Evolutionary conservation across 2,888 invertebrate species (phyloP), one percentile per base, ranked within the genome.

Genomic region (Unio pictorum): DNA sequence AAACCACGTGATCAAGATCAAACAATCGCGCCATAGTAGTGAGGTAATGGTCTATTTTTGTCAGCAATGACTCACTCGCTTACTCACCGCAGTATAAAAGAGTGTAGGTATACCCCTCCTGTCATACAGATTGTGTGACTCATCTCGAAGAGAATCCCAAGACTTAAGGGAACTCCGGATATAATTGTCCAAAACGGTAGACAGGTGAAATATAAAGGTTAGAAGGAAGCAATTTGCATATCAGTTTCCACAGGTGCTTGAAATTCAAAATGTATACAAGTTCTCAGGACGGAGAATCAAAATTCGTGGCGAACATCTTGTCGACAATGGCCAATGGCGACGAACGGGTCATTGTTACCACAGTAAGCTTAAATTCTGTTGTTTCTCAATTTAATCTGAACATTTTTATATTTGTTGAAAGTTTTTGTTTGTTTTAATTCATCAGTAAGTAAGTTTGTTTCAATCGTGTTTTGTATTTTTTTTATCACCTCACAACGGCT

Each of bases 301-400:
- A 87, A 79, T 87, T 75, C 74, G 89, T 89, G 79, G 89, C 89
- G n/a, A 88, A 85, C 78, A 89, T 89, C 66, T 76, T 89, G 64
- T 88, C 89, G 45, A 86, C 85, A 63, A 88, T 89, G 89, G 88
- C 89, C 6, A 87, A 84, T 72, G 87, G 85, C 66, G 87, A 85
- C 69, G 74, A 79, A 54, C 71, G 78, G 30, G 64, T 76, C 30
- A 66, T 69, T 55, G 72, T 76, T 23, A 78, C 68, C 60, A 70
- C 79, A 69, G 81, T 81, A 81, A 81, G 81, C 68, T 68, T 68
- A 67, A 67, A 64, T 65, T 67, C 57, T 59, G 61, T 66, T 63
- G 23, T 66, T 64, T 67, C 23, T 28, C 8, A 57, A 45, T 34
- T 66, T 65, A 34, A n/a, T 65, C 61, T 61, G 18, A 20, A 61